phyloP scores from a whole-genome alignment of 2,888 invertebrate species.

The Patella caerulea region DNA sequence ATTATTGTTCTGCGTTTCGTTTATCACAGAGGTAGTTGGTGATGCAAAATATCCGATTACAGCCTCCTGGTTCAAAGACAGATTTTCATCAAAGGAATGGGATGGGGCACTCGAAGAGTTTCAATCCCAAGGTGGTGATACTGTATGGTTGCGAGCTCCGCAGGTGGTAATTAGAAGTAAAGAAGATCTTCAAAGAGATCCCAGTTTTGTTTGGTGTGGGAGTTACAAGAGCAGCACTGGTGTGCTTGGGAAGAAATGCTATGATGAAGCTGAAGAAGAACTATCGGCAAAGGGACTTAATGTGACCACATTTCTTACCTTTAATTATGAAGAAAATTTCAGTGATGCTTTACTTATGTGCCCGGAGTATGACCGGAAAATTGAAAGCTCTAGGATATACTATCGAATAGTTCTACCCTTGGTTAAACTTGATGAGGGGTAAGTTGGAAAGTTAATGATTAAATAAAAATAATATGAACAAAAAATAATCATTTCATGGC shows the following conservation, averaged over 20 bases:
- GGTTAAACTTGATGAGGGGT: background rate
- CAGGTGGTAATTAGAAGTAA: constrained; percentile 38
- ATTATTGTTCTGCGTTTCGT: too few relatives aligned
- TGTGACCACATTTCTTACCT: constrained; percentile 43
- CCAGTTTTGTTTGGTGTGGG: constrained; percentile 49
- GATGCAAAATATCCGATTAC: constrained; percentile 58
- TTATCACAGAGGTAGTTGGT: too few relatives aligned
- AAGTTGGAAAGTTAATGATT: too few relatives aligned
- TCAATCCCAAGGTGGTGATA: constrained; percentile 53
- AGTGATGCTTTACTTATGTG: constrained; percentile 46
- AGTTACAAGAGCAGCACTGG: constrained; percentile 33
- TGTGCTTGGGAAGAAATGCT: constrained; percentile 37
- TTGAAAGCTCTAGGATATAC: constrained; percentile 50
- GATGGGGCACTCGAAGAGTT: constrained; percentile 46
- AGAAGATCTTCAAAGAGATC: constrained; percentile 45
- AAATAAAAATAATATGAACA: too few relatives aligned
- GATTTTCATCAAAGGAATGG: constrained; percentile 49
- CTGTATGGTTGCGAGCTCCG: constrained; percentile 51
- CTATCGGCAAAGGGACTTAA: constrained; percentile 40
- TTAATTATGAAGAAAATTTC: constrained; percentile 54
- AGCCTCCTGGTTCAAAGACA: constrained; percentile 56
- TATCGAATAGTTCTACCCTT: constrained; percentile 50
- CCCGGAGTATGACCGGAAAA: constrained; percentile 49
- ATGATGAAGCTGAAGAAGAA: constrained; percentile 45
- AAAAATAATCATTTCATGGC: too few relatives aligned